Base-by-base conservation (phyloP, 2,113 vertebrate species). In the Crotalus tigris region DNA sequence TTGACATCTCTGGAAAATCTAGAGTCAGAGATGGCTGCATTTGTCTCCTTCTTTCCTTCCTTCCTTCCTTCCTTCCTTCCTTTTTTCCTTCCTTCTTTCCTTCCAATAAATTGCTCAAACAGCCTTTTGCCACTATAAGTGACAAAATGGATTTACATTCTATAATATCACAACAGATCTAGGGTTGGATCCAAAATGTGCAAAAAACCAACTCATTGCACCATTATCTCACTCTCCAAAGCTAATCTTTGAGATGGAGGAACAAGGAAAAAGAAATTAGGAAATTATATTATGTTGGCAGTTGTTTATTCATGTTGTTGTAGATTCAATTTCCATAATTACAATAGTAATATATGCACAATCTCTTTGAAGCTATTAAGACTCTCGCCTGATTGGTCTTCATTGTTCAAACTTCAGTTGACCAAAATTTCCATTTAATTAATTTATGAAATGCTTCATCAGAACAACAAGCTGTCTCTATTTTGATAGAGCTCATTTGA, bases 1-100 rank as follows among this genome's bases (percentile, higher is more conserved):
- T 93, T 95, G 93, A 96, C 95, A 93, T 88, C 90, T 93, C 92
- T 69, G 92, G 91, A 75, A 95, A 95, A 93, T 95, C 3, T 4
- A 51, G 94, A 53, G 24, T 91, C 90, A n/a, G 88, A 96, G 96
- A 95, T 94, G 95, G 91, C 87, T 90, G 29, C 26, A 8, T 87
- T 75, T 94, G 86, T 91, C 93, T 91, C 95, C n/a, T n/a, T 33
- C 13, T 5, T 33, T 75, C n/a, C 29, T 69, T 13, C 59, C 58
- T 58, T 23, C 19, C 94, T 91, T 64, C 96, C 24, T 26, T 29
- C 24, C 24, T 26, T 24, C 24, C 24, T 61, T 11, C 23, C 94
- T 91, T 64, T 26, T 26, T 23, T 58, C 57, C 94, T 90, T 54
- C 96, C 26, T 4, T 29, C 13, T 3, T 7, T 15, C 5, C 15